Base-by-base conservation (phyloP, 23 tunicate genomes). In the Ciona savignyi region DNA sequence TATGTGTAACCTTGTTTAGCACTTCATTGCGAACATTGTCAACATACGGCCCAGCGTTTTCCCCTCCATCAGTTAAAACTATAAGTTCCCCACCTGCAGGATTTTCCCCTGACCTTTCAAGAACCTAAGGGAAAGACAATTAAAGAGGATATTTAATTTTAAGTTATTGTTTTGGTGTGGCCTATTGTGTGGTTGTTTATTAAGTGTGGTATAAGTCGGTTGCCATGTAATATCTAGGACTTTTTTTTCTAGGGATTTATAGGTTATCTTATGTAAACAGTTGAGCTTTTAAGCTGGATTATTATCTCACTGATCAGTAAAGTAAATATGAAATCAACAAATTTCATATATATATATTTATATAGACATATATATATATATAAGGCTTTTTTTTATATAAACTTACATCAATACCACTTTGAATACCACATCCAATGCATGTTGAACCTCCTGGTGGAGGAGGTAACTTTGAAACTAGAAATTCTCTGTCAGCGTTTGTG, bases 41-140 rank as follows among this genome's bases (percentile, higher is more conserved):
- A 34, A 77, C 65, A 68, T 3, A 20, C 2, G 74, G 74, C 48
- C 22, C 33, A 2, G 2, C 33, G 22, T 30, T 76, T 66, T 76
- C 80, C 65, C 60, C 72, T 25, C 82, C 82, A 31, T 77, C 82
- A 35, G 74, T 77, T 32, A 77, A 35, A 67, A 77, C 82, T 11
- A 77, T 77, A 3, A 77, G 21, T 22, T 30, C 65, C 21, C 34
- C 74, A 6, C 76, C 65, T 9, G 76, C 67, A 9, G 26, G 6
- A n/a, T 9, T 25, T 9, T 4, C 28, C 15, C 28, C 28, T 9
- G 15, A 9, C 4, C 22, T 11, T 63, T 63, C 67, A 63, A 63
- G 67, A 11, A 63, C 28, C 67, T 63, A 25, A 42, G n/a, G n/a
- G n/a, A n/a, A n/a, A n/a, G n/a, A n/a, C n/a, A n/a, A n/a, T n/a